Evolutionary conservation across 53 echinoderm and acorn worm genomes (phyloP), one percentile per base, ranked within the genome.

Genomic region (Crossaster papposus): DNA sequence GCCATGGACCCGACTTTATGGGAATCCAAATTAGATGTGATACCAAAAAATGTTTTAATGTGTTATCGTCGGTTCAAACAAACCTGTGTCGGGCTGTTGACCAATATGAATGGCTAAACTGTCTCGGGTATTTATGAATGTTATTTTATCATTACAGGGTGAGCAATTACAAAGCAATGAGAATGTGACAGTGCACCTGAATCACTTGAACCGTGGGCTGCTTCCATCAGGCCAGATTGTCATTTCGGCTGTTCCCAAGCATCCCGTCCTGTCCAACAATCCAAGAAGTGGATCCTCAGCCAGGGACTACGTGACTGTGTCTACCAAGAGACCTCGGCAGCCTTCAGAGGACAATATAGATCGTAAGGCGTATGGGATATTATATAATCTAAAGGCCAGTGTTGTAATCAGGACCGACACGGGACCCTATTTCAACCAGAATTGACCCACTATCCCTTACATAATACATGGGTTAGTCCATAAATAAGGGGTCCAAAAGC

Each of bases 141-240:
- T n/a, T n/a, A 17, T 17, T 80, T 53, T 30, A 44, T 80, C 18
- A 14, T 11, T 2, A 73, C 71, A 91, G 91, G 78, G 86, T 31
- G 86, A 91, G n/a, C 79, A 85, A 7, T 50, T 91, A 8, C 91
- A 91, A 35, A 86, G 91, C 79, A 91, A 91, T 55, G 87, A 91
- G 34, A 91, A 91, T 86, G 91, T 91, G 14, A 91, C 91, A 6
- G 91, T 91, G 10, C 86, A 91, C 14, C 33, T 91, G 72, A 91
- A 85, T 51, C 91, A 72, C 44, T 44, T 70, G 51, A 78, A 78
- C 20, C 78, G 78, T 68, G 31, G 20, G 10, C 70, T 83, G 2
- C 70, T 70, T 38, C 70, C 89, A 14, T 64, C 77, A 15, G 79
- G 79, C 64, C 77, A 89, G 50, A 79, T 79, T 55, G 29, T 78